Evolutionary conservation across 1,140 invertebrate genomes (phyloP).

Genomic region (Rhopalosiphum padi): DNA sequence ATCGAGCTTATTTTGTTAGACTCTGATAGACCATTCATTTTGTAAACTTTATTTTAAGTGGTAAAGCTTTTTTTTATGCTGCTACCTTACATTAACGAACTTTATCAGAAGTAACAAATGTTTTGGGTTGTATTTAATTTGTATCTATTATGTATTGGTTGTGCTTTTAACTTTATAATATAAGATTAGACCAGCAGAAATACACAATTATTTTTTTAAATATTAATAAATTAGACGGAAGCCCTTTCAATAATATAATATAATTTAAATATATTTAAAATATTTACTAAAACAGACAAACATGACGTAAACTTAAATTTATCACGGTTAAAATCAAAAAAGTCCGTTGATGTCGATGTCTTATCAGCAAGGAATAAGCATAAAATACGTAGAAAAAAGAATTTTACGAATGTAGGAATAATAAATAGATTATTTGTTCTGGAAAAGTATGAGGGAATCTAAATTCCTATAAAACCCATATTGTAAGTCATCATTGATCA

Average conservation of each 20-base stretch:
- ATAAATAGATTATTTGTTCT: background rate
- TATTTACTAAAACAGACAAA: background rate
- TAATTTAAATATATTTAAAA: background rate
- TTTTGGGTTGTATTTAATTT: background rate
- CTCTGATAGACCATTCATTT: no score
- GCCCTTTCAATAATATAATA: background rate
- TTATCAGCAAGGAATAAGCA: background rate
- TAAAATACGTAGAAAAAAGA: background rate
- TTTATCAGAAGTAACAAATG: background rate
- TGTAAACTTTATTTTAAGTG: background rate
- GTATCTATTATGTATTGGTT: background rate
- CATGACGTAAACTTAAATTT: background rate
- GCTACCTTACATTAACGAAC: background rate
- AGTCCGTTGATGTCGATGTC: background rate
- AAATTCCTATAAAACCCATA: background rate
- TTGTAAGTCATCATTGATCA: background rate
- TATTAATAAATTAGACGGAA: background rate
- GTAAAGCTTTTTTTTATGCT: background rate
- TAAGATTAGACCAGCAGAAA: background rate
- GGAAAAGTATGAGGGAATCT: background rate
- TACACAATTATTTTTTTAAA: background rate
- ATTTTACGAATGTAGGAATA: background rate
- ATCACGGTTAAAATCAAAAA: background rate
- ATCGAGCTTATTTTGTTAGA: no score
- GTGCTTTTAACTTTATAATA: background rate